phyloP scores from a whole-genome alignment of 2,888 invertebrate genomes.

The Electrophaes corylata region DNA sequence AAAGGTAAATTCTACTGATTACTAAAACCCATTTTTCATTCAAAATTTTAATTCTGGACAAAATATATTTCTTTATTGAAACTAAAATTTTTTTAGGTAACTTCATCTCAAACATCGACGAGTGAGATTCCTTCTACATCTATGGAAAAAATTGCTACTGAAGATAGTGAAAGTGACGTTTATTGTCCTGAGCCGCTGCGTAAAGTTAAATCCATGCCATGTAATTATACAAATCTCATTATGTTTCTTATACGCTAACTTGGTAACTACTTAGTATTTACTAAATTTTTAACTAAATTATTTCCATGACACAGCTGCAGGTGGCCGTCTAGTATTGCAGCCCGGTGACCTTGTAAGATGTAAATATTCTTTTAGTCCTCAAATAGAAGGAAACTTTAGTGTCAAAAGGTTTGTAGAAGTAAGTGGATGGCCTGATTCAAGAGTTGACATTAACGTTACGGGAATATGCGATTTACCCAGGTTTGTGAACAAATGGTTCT shows the following conservation, averaged over 20 bases:
- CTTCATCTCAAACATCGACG: conserved; percentile 72
- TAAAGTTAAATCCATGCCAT: conserved; percentile 53
- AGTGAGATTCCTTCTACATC: conserved; percentile 62
- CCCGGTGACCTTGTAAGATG: conserved; percentile 74
- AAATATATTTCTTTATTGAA: background rate
- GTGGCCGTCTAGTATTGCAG: conserved; percentile 59
- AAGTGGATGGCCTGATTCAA: conserved; percentile 75
- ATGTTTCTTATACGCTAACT: background rate
- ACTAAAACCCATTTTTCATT: background rate
- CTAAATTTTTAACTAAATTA: too few species aligned
- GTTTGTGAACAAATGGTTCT: conserved; percentile 42
- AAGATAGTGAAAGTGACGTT: conserved; percentile 47
- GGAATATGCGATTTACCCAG: conserved; percentile 76
- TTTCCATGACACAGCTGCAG: conserved; percentile 48
- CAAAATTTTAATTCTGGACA: background rate
- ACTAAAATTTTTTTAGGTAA: conserved; percentile 49
- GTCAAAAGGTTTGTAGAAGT: conserved; percentile 75
- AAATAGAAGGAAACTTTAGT: conserved; percentile 67
- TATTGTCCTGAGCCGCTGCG: conserved; percentile 60
- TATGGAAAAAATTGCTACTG: conserved; percentile 46
- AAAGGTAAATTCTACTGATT: conserved; percentile 60
- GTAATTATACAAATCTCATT: conserved; percentile 38
- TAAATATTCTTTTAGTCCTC: conserved; percentile 74
- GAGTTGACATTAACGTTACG: conserved; percentile 61
- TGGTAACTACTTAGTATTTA: background rate